Conservation (phyloP, 2,888 invertebrate species). For the Cataglyphis livida region DNA sequence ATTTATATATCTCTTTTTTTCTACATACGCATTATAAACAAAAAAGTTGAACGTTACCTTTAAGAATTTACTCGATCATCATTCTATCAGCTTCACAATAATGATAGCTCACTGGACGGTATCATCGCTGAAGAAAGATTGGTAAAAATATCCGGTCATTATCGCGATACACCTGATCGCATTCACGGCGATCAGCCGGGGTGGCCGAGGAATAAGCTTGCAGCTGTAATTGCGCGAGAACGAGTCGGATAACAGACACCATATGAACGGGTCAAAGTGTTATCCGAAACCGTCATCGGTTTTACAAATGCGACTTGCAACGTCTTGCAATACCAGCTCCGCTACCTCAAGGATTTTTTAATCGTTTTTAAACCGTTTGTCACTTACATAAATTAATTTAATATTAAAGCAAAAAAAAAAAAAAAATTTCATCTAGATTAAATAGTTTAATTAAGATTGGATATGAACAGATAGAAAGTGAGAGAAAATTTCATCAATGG, state of each 20-base stretch:
- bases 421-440: background rate
- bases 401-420: background rate
- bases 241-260: slow-evolving; percentile 74
- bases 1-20: background rate
- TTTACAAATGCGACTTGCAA: slow-evolving; percentile 19
- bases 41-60: slow-evolving; percentile 20
- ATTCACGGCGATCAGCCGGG: slow-evolving; percentile 42
- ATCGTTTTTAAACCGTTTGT: background rate
- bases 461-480: background rate
- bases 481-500: background rate
- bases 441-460: background rate
- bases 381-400: slow-evolving; percentile 1
- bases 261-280: slow-evolving; percentile 43
- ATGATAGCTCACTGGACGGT: slow-evolving; percentile 3
- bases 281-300: slow-evolving; percentile 63
- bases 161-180: slow-evolving; percentile 41
- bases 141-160: slow-evolving; percentile 25
- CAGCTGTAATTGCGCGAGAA: slow-evolving; percentile 42
- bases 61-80: background rate
- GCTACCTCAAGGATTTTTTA: background rate
- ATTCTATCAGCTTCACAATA: background rate
- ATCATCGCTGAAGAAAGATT: background rate
- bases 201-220: slow-evolving; percentile 59
- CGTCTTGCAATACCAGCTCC: background rate
- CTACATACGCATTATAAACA: background rate